Conservation (phyloP, 2,113 vertebrate species). For the Phoxinus phoxinus region DNA sequence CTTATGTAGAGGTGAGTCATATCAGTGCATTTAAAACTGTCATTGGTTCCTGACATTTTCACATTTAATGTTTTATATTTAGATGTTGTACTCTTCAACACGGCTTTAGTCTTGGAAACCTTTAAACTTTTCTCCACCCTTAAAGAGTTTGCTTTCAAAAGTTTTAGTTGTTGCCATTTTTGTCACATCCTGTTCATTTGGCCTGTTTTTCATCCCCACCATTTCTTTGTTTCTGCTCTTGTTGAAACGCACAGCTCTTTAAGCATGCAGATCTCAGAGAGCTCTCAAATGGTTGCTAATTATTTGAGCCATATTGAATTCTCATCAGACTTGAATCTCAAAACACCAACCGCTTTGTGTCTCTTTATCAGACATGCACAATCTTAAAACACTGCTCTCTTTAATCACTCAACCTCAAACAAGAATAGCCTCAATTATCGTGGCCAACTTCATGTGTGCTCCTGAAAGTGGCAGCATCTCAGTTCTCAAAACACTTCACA, state of each 20-base stretch:
- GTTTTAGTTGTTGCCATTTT: not conserved
- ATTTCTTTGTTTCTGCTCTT: not conserved
- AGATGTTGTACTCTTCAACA: not conserved
- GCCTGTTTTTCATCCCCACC: not conserved
- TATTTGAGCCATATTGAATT: slow-evolving; percentile 1
- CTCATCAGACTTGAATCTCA: not conserved
- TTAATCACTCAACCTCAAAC: not conserved
- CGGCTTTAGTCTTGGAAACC: not conserved
- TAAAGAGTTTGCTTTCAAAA: not conserved
- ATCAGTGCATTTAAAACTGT: too few relatives aligned
- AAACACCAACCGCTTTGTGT: not conserved
- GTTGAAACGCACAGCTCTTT: not conserved
- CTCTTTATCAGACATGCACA: not conserved
- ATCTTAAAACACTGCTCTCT: slow-evolving; percentile 3
- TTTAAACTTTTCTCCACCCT: not conserved
- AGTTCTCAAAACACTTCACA: not conserved
- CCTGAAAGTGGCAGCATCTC: not conserved
- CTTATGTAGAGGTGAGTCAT: slow-evolving; percentile 93
- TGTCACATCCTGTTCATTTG: not conserved
- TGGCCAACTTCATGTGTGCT: not conserved
- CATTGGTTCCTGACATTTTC: not conserved
- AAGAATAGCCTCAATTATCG: not conserved
- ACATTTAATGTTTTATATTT: slow-evolving; percentile 4
- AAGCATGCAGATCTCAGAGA: not conserved
- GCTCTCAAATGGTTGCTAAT: not conserved